Conservation (phyloP, 2,797 vertebrate genomes). For the Distichodus sexfasciatus region DNA sequence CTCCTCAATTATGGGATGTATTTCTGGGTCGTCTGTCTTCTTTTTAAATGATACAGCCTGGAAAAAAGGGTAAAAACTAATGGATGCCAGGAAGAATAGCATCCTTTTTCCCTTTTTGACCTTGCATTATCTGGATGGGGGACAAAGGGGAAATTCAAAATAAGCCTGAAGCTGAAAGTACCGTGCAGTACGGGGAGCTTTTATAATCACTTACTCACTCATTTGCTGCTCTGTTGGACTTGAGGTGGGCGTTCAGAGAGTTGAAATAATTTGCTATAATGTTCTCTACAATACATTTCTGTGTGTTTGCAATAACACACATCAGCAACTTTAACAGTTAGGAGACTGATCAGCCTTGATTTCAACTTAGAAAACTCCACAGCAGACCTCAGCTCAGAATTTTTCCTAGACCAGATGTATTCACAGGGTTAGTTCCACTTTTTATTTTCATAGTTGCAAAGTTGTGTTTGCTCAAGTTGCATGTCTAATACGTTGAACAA, state of each 20-base stretch:
- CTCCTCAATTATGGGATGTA: constrained; percentile 12
- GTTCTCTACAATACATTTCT: constrained; percentile 1
- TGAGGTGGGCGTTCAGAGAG: constrained; percentile 20
- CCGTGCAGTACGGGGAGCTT: constrained; percentile 9
- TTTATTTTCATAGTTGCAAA: too few species aligned
- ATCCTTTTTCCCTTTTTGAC: constrained; percentile 28
- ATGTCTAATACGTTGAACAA: too few species aligned
- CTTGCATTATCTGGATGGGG: constrained; percentile 30
- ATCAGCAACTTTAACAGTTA: neutral
- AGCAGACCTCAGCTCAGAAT: too few species aligned
- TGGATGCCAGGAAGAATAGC: constrained; percentile 21
- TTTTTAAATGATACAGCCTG: constrained; percentile 13
- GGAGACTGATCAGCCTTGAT: constrained; percentile 1
- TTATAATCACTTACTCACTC: constrained; percentile 30
- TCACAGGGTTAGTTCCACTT: too few species aligned
- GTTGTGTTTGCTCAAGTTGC: too few species aligned
- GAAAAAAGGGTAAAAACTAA: constrained; percentile 28
- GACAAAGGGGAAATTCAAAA: constrained; percentile 28
- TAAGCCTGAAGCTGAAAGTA: constrained; percentile 31
- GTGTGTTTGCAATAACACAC: neutral
- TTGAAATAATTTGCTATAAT: constrained; percentile 24
- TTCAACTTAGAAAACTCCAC: too few species aligned
- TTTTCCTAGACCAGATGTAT: too few species aligned
- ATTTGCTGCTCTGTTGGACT: constrained; percentile 17
- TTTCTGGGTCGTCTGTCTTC: constrained; percentile 10